Evolutionary conservation across 2,113 vertebrate species (phyloP).

Genomic region (Semnopithecus entellus): DNA sequence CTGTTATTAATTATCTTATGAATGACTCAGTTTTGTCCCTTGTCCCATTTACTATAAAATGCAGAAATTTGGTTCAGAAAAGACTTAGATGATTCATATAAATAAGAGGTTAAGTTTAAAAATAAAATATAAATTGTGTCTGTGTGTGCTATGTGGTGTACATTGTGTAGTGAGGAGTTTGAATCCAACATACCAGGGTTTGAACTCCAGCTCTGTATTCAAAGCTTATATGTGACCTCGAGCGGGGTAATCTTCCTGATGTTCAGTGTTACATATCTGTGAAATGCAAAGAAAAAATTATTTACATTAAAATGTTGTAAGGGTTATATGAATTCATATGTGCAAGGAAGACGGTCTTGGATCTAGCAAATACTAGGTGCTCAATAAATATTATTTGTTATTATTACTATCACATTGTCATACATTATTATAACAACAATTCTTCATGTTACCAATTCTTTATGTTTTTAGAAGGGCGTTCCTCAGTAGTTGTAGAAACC

Average conservation of each 20-base stretch:
- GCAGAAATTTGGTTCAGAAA: neutral
- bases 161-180: neutral
- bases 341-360: neutral
- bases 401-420: neutral
- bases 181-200: neutral
- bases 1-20: neutral
- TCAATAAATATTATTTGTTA: neutral
- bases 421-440: neutral
- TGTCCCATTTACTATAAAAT: neutral
- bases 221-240: neutral
- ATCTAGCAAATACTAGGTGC: neutral
- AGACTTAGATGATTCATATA: neutral
- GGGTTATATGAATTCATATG: neutral
- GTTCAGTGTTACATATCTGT: neutral
- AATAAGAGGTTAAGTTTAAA: neutral
- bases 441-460: neutral
- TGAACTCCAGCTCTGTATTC: neutral
- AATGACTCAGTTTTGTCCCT: neutral
- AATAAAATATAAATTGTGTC: neutral
- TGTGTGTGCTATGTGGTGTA: neutral
- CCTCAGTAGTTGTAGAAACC: neutral
- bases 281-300: neutral
- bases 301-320: conserved; percentile 2
- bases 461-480: neutral
- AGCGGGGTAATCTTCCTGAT: neutral